Conservation (phyloP, 35 echinoderm and acorn worm genomes). For the Nesometra sesokonis region DNA sequence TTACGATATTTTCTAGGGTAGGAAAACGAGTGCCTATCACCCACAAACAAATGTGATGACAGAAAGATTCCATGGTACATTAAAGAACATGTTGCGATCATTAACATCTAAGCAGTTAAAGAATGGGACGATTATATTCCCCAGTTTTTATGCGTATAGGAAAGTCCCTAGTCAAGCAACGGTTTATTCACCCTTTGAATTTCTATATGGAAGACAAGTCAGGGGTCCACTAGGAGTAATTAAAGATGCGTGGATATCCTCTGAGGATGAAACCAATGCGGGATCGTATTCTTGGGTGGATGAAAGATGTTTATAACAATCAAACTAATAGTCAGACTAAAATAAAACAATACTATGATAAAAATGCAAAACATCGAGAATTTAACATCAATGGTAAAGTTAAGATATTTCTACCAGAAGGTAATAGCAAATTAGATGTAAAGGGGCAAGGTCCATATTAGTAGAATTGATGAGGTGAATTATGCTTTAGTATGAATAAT, state of each 20-base stretch:
- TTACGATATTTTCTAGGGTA: conserved; percentile 8
- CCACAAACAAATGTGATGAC: conserved; percentile 20
- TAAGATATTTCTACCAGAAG: conserved; percentile 11
- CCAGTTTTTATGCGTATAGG: not conserved
- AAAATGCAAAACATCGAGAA: not conserved
- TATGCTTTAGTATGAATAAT: not conserved
- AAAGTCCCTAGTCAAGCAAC: not conserved
- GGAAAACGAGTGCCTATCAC: conserved; percentile 23
- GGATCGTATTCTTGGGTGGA: not conserved
- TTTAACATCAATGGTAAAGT: conserved; percentile 22
- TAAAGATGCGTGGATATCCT: not conserved
- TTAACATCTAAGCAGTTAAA: not conserved
- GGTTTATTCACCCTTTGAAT: not conserved
- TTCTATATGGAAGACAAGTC: not conserved
- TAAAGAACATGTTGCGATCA: conserved; percentile 9
- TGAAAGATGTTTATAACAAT: not conserved
- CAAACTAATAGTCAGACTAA: not conserved
- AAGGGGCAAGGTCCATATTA: conserved; percentile 32
- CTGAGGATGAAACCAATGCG: not conserved
- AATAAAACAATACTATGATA: conserved; percentile 25
- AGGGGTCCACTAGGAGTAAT: not conserved
- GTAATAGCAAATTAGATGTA: conserved; percentile 7
- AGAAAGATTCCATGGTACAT: conserved; percentile 19
- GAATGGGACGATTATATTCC: not conserved
- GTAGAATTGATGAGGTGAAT: conserved; percentile 13